These are phyloP conservation scores for Agelas oroides DNA, from an alignment of 37 sponge, comb jelly and placozoan species.

Conservation along the genomic window DNA sequence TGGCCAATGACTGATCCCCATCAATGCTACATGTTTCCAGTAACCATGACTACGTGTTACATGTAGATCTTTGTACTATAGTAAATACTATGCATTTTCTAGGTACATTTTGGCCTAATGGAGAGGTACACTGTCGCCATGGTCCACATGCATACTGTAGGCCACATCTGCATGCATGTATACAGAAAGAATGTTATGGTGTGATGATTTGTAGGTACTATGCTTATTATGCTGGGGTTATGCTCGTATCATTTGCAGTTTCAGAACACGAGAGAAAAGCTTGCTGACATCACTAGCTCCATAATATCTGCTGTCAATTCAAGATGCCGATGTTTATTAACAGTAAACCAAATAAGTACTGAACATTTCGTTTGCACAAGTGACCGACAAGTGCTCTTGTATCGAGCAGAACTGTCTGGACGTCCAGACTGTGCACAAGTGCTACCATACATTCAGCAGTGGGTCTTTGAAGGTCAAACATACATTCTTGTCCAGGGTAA, in stretches of 20 bases:
- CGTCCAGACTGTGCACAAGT: background rate
- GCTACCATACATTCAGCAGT: background rate
- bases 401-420: constrained; percentile 4
- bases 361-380: background rate
- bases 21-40: too few relatives aligned
- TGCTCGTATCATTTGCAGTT: background rate
- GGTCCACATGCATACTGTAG: too few relatives aligned
- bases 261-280: background rate
- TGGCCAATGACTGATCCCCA: too few relatives aligned
- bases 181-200: too few relatives aligned
- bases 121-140: too few relatives aligned
- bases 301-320: background rate
- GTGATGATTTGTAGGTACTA: too few relatives aligned
- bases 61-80: too few relatives aligned
- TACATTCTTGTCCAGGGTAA: background rate
- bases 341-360: constrained; percentile 15
- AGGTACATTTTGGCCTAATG: too few relatives aligned
- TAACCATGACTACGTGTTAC: too few relatives aligned
- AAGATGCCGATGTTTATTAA: constrained; percentile 2
- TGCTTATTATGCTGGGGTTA: too few relatives aligned
- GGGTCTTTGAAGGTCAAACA: background rate
- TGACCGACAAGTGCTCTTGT: background rate
- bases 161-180: too few relatives aligned
- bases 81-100: too few relatives aligned
- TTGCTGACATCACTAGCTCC: background rate